phyloP scores from a whole-genome alignment of 64 coral and sea anemone species.

The Porites lutea region DNA sequence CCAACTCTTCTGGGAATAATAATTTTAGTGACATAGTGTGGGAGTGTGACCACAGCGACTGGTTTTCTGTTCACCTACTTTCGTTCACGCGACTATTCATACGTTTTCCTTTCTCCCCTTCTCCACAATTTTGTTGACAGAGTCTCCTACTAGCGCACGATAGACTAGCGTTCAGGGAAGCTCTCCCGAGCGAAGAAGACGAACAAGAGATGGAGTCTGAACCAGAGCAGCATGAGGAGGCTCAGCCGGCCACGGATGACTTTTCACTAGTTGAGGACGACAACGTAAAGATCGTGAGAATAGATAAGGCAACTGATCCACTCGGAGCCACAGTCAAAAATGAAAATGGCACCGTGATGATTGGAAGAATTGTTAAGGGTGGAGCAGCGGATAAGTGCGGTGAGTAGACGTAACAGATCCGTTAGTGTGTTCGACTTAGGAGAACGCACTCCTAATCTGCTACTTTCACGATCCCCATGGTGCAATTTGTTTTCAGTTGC shows the following conservation, averaged over 20 bases:
- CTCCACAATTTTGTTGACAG: slow-evolving; percentile 1
- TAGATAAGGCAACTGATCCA: slow-evolving; percentile 95
- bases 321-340: slow-evolving; percentile 96
- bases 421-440: too few relatives aligned
- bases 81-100: too few relatives aligned
- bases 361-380: slow-evolving; percentile 94
- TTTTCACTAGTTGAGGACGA: slow-evolving; percentile 89
- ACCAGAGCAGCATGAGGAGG: background rate
- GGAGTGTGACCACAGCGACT: too few relatives aligned
- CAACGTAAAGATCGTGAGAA: slow-evolving; percentile 89
- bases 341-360: slow-evolving; percentile 88
- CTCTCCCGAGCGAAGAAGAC: slow-evolving; percentile 81
- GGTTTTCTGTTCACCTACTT: too few relatives aligned
- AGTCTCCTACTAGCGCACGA: slow-evolving; percentile 92
- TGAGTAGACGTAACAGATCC: slow-evolving; percentile 28
- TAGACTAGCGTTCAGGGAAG: slow-evolving; percentile 90
- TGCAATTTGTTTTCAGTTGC: too few relatives aligned
- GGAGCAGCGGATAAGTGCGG: slow-evolving; percentile 96
- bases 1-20: too few relatives aligned
- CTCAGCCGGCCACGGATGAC: slow-evolving; percentile 58
- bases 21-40: too few relatives aligned
- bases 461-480: too few relatives aligned
- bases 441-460: too few relatives aligned
- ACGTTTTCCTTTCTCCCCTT: too few relatives aligned
- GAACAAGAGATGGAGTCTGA: slow-evolving; percentile 46